phyloP scores from a whole-genome alignment of 2,797 vertebrate genomes.

The Acanthiza pusilla region DNA sequence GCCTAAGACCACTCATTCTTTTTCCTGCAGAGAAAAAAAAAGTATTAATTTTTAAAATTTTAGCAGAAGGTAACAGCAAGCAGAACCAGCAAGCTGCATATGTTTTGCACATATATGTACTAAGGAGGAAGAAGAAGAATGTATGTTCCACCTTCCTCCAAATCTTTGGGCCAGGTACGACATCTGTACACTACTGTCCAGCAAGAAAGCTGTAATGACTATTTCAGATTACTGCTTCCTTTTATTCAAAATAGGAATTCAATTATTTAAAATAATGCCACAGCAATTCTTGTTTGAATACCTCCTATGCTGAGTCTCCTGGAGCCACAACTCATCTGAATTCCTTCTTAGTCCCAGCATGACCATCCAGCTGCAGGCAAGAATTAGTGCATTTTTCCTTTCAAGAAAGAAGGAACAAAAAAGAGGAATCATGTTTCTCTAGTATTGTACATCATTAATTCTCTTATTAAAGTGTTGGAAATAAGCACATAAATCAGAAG shows the following conservation, averaged over 20 bases:
- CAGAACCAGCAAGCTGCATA: neutral
- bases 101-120: neutral
- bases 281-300: neutral
- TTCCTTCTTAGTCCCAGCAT: neutral
- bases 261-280: neutral
- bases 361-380: neutral
- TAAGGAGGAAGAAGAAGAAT: neutral
- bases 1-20: neutral
- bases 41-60: neutral
- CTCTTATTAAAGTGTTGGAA: neutral
- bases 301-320: neutral
- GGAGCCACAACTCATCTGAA: neutral
- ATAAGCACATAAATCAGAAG: neutral
- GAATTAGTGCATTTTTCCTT: neutral
- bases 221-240: neutral
- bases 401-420: neutral
- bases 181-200: rapidly evolving
- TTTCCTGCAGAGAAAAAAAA: neutral
- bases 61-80: neutral
- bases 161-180: neutral
- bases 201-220: neutral
- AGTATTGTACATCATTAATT: neutral
- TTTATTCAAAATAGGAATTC: no score
- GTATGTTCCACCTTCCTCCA: neutral
- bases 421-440: neutral